Evolutionary conservation across 2,113 vertebrate species (phyloP).

Genomic region (Polypterus senegalus): DNA sequence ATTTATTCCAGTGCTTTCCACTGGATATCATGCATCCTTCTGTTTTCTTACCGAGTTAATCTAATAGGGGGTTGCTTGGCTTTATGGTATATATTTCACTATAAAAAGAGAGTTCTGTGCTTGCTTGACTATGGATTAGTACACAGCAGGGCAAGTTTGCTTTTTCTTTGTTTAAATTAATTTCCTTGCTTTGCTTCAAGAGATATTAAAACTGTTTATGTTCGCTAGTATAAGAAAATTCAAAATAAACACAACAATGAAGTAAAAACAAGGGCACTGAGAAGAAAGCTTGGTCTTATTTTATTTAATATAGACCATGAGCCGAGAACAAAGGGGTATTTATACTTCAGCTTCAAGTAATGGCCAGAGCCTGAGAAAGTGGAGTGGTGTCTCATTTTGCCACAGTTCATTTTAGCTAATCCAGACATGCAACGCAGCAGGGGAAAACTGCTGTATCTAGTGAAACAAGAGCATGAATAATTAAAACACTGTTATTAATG

Average conservation of each 20-base stretch:
- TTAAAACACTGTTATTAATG: constrained; percentile 79
- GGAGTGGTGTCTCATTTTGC: constrained; percentile 52
- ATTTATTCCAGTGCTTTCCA: too few species aligned
- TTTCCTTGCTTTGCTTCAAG: neutral
- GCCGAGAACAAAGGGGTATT: neutral
- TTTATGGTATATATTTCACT: too few species aligned
- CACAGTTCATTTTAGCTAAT: constrained; percentile 63
- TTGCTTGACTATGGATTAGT: too few species aligned
- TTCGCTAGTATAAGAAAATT: neutral
- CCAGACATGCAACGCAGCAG: constrained; percentile 63
- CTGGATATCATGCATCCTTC: too few species aligned
- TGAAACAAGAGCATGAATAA: constrained; percentile 86
- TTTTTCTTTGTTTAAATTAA: neutral
- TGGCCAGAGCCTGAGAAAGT: constrained; percentile 50
- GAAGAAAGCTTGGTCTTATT: neutral
- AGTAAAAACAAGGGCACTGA: neutral
- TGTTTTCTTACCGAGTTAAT: too few species aligned
- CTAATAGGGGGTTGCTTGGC: too few species aligned
- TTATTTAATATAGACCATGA: neutral
- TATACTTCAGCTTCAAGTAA: constrained; percentile 38
- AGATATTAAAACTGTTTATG: neutral
- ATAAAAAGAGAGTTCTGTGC: too few species aligned
- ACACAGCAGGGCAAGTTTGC: too few species aligned
- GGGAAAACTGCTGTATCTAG: constrained; percentile 66
- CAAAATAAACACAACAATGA: neutral